Conservation (phyloP, 23 tunicate species). For the Trididemnum clinides region DNA sequence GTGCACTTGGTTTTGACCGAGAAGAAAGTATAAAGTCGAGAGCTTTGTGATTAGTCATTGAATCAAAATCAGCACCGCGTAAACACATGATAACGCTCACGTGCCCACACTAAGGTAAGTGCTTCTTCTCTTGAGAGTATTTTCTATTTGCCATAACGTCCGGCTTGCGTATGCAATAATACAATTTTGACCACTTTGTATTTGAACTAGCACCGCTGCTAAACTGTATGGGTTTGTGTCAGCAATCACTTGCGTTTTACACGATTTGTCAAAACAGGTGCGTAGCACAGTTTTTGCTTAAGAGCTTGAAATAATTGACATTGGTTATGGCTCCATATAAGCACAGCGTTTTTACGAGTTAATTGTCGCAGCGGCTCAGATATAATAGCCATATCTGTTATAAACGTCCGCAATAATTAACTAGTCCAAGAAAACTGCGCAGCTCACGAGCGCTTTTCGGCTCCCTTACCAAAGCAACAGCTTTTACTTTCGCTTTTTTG, state of each 20-base stretch:
- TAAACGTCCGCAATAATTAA: no score
- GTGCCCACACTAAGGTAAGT: conserved; percentile 16
- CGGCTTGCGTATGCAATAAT: conserved; percentile 8
- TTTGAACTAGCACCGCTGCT: conserved; percentile 8
- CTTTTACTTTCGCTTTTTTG: no score
- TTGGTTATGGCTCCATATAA: background rate
- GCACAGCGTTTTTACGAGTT: no score
- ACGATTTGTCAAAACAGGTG: background rate
- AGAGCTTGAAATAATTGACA: background rate
- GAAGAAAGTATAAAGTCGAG: conserved; percentile 1
- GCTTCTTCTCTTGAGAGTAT: background rate
- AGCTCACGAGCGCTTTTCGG: no score
- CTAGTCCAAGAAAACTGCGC: no score
- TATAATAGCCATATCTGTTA: no score
- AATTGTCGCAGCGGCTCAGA: no score
- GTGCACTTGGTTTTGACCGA: conserved; percentile 23
- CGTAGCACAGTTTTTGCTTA: background rate
- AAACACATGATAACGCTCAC: conserved; percentile 15
- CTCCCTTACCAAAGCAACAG: no score
- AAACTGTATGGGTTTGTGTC: conserved; percentile 7
- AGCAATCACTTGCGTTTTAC: conserved; percentile 15
- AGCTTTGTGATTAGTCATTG: conserved; percentile 3
- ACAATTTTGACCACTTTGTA: conserved; percentile 4
- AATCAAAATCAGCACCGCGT: background rate
- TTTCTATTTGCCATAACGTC: background rate